These are phyloP conservation scores for Lutraria rhynchaena DNA, from an alignment of 1,140 invertebrate genomes.

Conservation along the genomic window DNA sequence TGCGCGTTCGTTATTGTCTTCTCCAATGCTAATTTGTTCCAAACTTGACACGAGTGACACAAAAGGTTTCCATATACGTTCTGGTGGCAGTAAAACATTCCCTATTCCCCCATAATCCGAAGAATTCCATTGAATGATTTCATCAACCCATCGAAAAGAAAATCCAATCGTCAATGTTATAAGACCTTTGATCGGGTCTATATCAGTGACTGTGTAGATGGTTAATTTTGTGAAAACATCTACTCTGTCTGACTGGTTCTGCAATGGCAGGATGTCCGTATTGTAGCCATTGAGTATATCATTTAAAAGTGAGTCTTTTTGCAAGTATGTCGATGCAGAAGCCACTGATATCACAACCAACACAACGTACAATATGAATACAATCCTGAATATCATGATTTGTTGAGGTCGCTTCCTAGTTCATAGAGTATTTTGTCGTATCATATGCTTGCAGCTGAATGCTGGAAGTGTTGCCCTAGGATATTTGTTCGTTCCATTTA, in stretches of 20 bases:
- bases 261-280: conserved; percentile 5
- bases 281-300: conserved; percentile 5
- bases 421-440: no score
- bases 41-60: background rate
- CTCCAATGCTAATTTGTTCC: background rate
- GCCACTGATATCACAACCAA: no score
- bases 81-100: background rate
- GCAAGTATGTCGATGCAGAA: no score
- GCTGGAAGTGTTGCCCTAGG: no score
- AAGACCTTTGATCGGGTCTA: conserved; percentile 12
- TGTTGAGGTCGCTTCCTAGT: no score
- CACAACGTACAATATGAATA: no score
- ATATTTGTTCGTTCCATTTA: no score
- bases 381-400: no score
- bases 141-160: background rate
- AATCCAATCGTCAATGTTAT: background rate
- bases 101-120: background rate
- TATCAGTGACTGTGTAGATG: conserved; percentile 3
- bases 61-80: conserved; percentile 8
- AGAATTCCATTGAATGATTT: background rate
- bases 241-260: background rate
- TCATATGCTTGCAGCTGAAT: no score
- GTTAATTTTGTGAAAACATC: background rate
- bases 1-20: background rate
- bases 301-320: no score